Base-by-base conservation (phyloP, 2,888 invertebrate genomes). In the Oeneis ivallda region DNA sequence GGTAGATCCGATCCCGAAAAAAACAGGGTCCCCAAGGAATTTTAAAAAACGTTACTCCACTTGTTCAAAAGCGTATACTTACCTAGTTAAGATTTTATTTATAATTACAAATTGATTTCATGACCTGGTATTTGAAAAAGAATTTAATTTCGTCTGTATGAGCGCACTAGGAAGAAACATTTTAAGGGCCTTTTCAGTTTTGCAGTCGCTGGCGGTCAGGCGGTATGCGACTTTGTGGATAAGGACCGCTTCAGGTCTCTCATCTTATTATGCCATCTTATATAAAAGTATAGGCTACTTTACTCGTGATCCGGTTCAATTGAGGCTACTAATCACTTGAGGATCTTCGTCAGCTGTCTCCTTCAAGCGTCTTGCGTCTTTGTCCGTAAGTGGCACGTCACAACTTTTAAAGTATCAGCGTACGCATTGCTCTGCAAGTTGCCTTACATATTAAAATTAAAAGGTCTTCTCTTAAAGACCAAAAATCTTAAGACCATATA, bases 201-300 rank as follows among this genome's bases (percentile, higher is more conserved):
- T 7, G 26, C 49, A 5, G 19, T 26, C 8, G 52, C n/a, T 13
- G 5, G 32, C 32, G 52, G 34, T 32, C 9, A 52, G 39, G 54
- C 50, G 50, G 50, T 37, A n/a, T 15, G 54, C 54, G 34, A 39
- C 54, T 54, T 54, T 54, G 54, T 54, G 17, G 17, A 37, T 7
- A 37, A 54, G 54, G 10, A 54, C 10, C 9, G 17, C 54, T 54
- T 37, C 10, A 54, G 15, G 15, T 37, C 53, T 54, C 34, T 54
- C 53, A 54, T 54, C 54, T 54, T 54, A 54, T 54, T 54, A 54
- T 54, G 54, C 37, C 54, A 54, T 39, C 56, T 56, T 56, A 39
- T 39, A 56, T 39, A 56, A 41, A 34, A 56, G 41, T 19, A 56
- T 8, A n/a, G 56, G 56, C 56, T 56, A 56, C 41, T 56, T 56